phyloP scores from a whole-genome alignment of 1,140 invertebrate species.

The Drosophila neocordata region DNA sequence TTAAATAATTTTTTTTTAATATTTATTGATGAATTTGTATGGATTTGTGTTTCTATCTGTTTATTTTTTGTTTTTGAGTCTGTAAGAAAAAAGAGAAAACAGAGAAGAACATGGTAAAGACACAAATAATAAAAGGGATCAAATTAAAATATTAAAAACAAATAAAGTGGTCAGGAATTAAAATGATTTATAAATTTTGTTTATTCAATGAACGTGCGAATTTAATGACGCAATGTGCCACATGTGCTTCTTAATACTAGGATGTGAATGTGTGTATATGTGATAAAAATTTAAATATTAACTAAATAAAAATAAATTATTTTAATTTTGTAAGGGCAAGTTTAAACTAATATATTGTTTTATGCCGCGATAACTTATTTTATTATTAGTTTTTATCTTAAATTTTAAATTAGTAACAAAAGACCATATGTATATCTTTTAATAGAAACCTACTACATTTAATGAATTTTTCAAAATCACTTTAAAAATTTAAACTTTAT shows the following conservation, averaged over 20 bases:
- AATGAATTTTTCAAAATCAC: too few relatives aligned
- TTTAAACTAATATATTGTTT: not conserved
- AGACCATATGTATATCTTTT: too few relatives aligned
- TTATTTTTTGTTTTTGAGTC: constrained; percentile 49
- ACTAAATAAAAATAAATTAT: not conserved
- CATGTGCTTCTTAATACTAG: not conserved
- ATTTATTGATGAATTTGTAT: constrained; percentile 28
- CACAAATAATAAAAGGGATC: constrained; percentile 61
- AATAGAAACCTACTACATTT: too few relatives aligned
- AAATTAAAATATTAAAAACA: constrained; percentile 26
- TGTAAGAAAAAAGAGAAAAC: constrained; percentile 67
- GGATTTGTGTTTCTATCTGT: constrained; percentile 3
- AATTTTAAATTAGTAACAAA: too few relatives aligned
- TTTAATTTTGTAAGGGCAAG: not conserved
- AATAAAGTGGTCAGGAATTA: not conserved
- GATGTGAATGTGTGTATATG: not conserved
- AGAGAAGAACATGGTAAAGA: constrained; percentile 69
- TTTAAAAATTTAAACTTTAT: too few relatives aligned
- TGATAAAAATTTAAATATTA: not conserved
- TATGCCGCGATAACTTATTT: too few relatives aligned
- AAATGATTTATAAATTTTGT: constrained; percentile 1
- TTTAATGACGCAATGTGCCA: not conserved
- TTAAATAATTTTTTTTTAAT: not conserved
- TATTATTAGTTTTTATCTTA: too few relatives aligned
- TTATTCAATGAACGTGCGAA: not conserved